These are phyloP conservation scores for Apteryx owenii DNA, from an alignment of 2,113 vertebrate genomes.

Conservation along the genomic window DNA sequence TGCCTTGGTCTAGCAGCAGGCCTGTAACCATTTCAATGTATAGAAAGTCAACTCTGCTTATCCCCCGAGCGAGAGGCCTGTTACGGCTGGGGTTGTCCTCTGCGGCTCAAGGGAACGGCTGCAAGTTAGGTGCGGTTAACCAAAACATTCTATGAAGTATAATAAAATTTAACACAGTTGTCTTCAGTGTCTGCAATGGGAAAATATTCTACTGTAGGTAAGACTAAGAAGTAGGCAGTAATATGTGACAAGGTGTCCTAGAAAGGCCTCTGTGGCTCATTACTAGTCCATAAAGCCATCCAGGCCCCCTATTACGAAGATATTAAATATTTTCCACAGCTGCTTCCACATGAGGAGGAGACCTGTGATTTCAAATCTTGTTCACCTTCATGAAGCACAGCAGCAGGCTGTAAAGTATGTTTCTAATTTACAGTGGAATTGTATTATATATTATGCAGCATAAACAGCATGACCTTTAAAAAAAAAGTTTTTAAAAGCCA, in stretches of 20 bases:
- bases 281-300: not conserved
- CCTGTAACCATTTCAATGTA: not conserved
- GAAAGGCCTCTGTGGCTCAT: not conserved
- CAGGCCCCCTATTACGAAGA: not conserved
- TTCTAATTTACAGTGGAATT: constrained; percentile 44
- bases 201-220: not conserved
- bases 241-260: not conserved
- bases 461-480: constrained; percentile 63
- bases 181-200: not conserved
- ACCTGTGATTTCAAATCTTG: not conserved
- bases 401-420: constrained; percentile 19
- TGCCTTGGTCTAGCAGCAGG: not conserved
- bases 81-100: not conserved
- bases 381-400: constrained; percentile 37
- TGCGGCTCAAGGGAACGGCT: not conserved
- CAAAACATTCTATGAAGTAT: not conserved
- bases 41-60: not conserved
- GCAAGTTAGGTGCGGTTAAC: not conserved
- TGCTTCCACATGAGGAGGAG: not conserved
- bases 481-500: constrained; percentile 50
- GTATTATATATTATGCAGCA: constrained; percentile 37
- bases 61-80: not conserved
- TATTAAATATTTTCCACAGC: not conserved
- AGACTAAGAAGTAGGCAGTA: not conserved
- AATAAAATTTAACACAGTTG: not conserved